A percentile compares a stretch with the other conserved stretches of the same genome.
Evolutionary conservation across 64 coral and sea anemone genomes (phyloP).

Genomic region (Montipora capricornis): DNA sequence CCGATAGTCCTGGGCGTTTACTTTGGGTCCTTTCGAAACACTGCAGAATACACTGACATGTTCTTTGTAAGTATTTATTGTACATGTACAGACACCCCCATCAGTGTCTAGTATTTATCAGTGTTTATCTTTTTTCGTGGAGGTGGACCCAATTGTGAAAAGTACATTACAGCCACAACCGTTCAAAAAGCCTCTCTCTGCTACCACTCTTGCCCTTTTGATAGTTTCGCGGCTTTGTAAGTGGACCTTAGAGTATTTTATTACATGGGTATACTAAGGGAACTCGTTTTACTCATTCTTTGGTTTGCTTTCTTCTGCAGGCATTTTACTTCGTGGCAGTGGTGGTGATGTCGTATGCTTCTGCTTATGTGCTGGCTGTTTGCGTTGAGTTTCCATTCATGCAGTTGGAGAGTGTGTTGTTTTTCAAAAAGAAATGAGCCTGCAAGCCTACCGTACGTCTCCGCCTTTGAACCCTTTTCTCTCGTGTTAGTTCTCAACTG

Average conservation of each 20-base stretch:
- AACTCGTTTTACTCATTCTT: neutral
- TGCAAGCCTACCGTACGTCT: neutral
- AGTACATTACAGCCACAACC: no score
- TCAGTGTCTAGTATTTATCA: neutral
- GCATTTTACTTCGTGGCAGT: conserved; percentile 53
- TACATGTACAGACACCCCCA: no score
- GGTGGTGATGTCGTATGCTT: conserved; percentile 57
- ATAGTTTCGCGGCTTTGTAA: neutral
- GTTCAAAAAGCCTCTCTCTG: no score
- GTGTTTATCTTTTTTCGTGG: no score
- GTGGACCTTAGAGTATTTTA: neutral
- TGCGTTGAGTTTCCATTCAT: conserved; percentile 72
- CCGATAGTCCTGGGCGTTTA: conserved; percentile 60
- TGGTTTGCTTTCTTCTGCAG: neutral
- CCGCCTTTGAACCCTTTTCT: no score
- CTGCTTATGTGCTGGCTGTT: conserved; percentile 69
- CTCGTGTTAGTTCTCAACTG: no score
- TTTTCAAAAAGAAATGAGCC: conserved; percentile 3
- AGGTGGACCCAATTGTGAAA: no score
- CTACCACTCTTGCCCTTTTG: no score
- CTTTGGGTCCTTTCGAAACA: conserved; percentile 37
- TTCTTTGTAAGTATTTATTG: conserved; percentile 52
- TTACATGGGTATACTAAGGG: no score
- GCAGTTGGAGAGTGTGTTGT: conserved; percentile 65
- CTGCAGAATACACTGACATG: conserved; percentile 59